Percentiles rank a stretch among this genome's conserved stretches.
These are phyloP conservation scores for Aleiodes alternator DNA, from an alignment of 2,888 invertebrate species.

Conservation along the genomic window DNA sequence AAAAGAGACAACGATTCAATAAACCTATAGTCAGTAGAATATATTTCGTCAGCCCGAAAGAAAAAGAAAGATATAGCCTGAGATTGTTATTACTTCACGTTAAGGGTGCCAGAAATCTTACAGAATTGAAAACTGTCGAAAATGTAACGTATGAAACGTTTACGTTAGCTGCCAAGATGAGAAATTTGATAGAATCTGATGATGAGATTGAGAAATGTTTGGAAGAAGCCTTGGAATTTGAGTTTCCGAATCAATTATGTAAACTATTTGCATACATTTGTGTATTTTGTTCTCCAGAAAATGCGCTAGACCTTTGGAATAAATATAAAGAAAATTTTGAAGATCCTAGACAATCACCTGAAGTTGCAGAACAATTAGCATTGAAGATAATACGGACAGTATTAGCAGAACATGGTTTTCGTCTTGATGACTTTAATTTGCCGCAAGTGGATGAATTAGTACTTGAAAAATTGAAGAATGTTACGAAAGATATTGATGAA, in stretches of 20 bases:
- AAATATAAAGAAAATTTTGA: too few species aligned
- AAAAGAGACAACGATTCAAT: conserved; percentile 18
- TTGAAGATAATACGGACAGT: too few species aligned
- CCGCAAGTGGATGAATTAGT: background rate
- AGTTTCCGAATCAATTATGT: conserved; percentile 43
- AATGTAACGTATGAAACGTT: conserved; percentile 33
- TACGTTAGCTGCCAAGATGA: conserved; percentile 29
- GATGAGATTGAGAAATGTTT: conserved; percentile 46
- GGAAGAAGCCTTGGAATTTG: conserved; percentile 35
- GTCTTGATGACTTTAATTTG: background rate
- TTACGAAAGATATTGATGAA: background rate
- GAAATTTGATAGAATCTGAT: conserved; percentile 41
- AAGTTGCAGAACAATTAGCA: too few species aligned
- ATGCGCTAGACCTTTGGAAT: too few species aligned
- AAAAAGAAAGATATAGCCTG: conserved; percentile 43
- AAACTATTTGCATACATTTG: background rate
- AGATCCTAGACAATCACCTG: too few species aligned
- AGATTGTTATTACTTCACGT: conserved; percentile 36
- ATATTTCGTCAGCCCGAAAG: conserved; percentile 45
- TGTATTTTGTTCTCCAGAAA: too few species aligned
- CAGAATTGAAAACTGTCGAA: conserved; percentile 32
- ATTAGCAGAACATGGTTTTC: background rate
- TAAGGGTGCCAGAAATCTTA: conserved; percentile 2
- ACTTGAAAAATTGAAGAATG: background rate
- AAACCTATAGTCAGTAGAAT: conserved; percentile 48